These are phyloP conservation scores for Neolamprologus multifasciatus DNA, from an alignment of 2,797 vertebrate species.

Conservation along the genomic window DNA sequence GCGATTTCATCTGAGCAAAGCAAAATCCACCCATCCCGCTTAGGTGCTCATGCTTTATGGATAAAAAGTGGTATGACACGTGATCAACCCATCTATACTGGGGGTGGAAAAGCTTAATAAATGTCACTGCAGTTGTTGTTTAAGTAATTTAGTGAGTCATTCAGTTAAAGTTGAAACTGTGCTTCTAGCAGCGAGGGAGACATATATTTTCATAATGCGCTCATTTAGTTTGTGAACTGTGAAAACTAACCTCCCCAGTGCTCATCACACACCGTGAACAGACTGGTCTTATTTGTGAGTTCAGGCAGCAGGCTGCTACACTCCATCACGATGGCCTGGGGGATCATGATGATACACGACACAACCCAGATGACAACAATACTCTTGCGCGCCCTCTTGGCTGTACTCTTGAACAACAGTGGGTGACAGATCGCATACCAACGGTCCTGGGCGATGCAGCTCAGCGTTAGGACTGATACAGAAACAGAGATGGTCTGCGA, in stretches of 20 bases:
- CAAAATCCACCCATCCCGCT: not conserved
- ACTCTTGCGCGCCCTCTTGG: slow-evolving; percentile 88
- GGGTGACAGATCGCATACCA: slow-evolving; percentile 99
- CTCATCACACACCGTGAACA: slow-evolving; percentile 96
- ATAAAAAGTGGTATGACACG: not conserved
- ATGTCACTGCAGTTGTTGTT: not conserved
- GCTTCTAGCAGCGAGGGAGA: not conserved
- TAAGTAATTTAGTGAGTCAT: not conserved
- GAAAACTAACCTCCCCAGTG: slow-evolving; percentile 84
- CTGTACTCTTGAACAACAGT: slow-evolving; percentile 97
- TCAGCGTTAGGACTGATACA: slow-evolving; percentile 93
- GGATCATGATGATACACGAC: slow-evolving; percentile 94
- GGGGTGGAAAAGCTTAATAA: not conserved
- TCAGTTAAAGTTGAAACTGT: not conserved
- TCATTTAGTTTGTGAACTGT: not conserved
- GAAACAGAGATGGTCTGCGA: slow-evolving; percentile 92
- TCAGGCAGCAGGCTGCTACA: slow-evolving; percentile 88
- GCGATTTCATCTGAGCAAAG: not conserved
- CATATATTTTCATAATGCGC: not conserved
- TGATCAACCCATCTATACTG: not conserved
- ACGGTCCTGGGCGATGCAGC: slow-evolving; percentile 94
- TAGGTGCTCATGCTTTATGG: not conserved
- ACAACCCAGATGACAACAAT: slow-evolving; percentile 93
- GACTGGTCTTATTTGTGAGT: slow-evolving; percentile 91
- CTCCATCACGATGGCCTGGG: slow-evolving; percentile 95